phyloP scores from a whole-genome alignment of 1,140 invertebrate genomes.

The Micrasema minimum region DNA sequence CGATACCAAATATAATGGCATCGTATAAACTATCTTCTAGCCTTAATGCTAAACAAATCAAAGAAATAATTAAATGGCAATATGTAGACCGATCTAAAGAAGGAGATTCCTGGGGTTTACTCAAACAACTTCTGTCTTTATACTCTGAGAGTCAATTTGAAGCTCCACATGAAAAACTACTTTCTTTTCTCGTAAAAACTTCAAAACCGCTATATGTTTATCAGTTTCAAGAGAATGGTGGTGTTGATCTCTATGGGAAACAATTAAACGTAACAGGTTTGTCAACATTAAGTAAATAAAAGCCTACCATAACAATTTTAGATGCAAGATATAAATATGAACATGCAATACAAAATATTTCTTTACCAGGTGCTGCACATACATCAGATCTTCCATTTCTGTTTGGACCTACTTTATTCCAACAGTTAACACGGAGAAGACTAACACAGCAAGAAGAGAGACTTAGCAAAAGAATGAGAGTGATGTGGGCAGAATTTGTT shows the following conservation, averaged over 20 bases:
- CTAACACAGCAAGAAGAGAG: constrained; percentile 69
- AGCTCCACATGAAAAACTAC: constrained; percentile 61
- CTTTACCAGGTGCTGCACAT: constrained; percentile 67
- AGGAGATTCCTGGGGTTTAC: constrained; percentile 55
- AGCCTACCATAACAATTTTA: not conserved
- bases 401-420: constrained; percentile 72
- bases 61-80: constrained; percentile 65
- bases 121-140: constrained; percentile 60
- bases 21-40: constrained; percentile 57
- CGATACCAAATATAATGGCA: constrained; percentile 63
- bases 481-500: constrained; percentile 71
- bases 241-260: constrained; percentile 62
- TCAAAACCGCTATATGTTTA: constrained; percentile 61
- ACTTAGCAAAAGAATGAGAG: constrained; percentile 68
- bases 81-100: constrained; percentile 51
- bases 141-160: constrained; percentile 63
- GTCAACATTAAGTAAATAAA: too few relatives aligned
- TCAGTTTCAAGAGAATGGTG: constrained; percentile 58
- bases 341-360: constrained; percentile 15
- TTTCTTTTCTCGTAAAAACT: constrained; percentile 59
- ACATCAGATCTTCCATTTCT: constrained; percentile 73
- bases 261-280: constrained; percentile 61
- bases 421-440: constrained; percentile 69
- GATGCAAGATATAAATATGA: not conserved
- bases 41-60: constrained; percentile 49